Conservation (phyloP, 2,113 vertebrate species). For the Ictalurus furcatus region DNA sequence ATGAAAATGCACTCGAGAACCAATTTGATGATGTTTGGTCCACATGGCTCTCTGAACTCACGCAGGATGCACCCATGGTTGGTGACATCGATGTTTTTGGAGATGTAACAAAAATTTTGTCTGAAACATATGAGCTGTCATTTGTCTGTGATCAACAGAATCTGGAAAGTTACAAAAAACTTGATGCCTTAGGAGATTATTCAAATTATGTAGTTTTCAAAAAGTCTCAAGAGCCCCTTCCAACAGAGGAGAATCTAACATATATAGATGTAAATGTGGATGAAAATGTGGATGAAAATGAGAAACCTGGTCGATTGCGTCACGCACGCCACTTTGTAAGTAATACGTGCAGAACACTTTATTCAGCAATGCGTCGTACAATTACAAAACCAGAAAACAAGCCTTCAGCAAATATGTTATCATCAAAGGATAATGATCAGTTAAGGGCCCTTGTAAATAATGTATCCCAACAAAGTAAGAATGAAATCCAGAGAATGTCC, state of each 20-base stretch:
- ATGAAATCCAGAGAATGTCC: constrained; percentile 3
- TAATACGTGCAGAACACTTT: neutral
- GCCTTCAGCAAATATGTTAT: neutral
- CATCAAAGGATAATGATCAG: neutral
- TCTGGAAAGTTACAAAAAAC: neutral
- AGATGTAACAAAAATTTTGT: constrained; percentile 59
- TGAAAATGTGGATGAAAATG: neutral
- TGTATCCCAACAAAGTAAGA: neutral
- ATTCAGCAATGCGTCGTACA: neutral
- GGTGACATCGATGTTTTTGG: constrained; percentile 35
- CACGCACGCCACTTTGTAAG: neutral
- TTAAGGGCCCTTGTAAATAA: neutral
- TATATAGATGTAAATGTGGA: neutral
- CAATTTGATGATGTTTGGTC: constrained; percentile 58
- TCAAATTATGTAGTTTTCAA: neutral
- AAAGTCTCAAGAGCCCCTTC: neutral
- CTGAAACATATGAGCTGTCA: constrained; percentile 43
- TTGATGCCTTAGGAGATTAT: constrained; percentile 23
- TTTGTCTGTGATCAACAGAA: constrained; percentile 26
- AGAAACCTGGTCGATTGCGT: neutral
- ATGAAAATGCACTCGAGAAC: constrained; percentile 45
- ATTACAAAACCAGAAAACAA: neutral
- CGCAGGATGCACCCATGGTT: neutral
- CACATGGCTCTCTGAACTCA: constrained; percentile 41
- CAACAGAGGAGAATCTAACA: neutral